Base-by-base conservation (phyloP, 2,113 vertebrate genomes). In the Gallinago jamesoni region DNA sequence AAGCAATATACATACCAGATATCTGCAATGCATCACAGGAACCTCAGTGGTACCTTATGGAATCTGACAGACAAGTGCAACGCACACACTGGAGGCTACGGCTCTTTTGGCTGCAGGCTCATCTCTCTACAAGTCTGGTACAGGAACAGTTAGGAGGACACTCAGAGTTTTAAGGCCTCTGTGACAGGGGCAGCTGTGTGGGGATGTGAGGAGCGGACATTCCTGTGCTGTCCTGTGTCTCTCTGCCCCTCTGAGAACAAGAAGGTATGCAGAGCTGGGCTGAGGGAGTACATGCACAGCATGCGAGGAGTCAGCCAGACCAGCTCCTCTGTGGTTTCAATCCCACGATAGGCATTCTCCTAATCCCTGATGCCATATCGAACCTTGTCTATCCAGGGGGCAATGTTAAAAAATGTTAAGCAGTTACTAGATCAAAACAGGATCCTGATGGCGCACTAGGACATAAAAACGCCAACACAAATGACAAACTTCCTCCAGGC, bases 1-100 rank as follows among this genome's bases (percentile, higher is more conserved):
- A 86, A 94, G 76, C 48, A 48, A 64, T 72, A 78, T 68, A 94
- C 60, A 5, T 89, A 90, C 68, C 88, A 90, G 60, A 28, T 47
- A 90, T 14, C 68, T 84, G 76, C 92, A 87, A 9, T 56, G 60
- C 82, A 93, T 90, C 68, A 41, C 52, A 84, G 47, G 19, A 92
- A 28, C 19, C 10, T 89, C 68, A 78, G n/a, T 1, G 0, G 76
- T 53, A 59, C 75, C 35, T 39, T 27, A 60, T 4, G 47, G 68
- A 82, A 28, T 43, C 45, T 70, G 72, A 73, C 87, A 91, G 35
- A 48, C 8, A 55, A 68, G 57, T 20, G 20, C 55, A 48, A 63
- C 0, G 7, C 74, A 43, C 28, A 30, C 31, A 10, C 24, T 1
- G 2, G 48, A 60, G 77, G 73, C 41, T 39, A 8, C 4, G 2